A percentile compares a stretch with the other conserved stretches of the same genome.
Evolutionary conservation across 1,140 invertebrate genomes (phyloP).

Genomic region (Nasonia longicornis): DNA sequence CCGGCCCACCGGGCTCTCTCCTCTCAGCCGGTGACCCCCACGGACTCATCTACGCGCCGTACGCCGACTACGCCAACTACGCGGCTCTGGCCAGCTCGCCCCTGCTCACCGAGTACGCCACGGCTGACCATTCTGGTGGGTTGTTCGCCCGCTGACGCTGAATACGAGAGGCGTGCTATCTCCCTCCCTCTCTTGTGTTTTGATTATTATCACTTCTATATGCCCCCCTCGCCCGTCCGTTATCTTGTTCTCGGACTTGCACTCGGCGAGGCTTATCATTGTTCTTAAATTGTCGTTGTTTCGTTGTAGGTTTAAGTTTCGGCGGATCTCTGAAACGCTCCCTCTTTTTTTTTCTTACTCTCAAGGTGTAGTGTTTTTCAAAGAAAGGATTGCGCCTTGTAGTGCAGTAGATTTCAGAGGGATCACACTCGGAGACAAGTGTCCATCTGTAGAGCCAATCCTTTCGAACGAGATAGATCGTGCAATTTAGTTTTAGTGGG

Average conservation of each 20-base stretch:
- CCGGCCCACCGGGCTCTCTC: conserved; percentile 75
- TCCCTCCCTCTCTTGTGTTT: neutral
- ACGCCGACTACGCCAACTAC: conserved; percentile 90
- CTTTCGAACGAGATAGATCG: neutral
- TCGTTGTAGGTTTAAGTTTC: neutral
- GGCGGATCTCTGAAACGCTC: neutral
- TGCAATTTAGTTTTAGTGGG: conserved; percentile 7
- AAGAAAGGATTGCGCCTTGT: neutral
- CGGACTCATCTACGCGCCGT: conserved; percentile 80
- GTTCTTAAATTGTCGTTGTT: neutral
- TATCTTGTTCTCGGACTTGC: neutral
- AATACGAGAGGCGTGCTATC: conserved; percentile 27
- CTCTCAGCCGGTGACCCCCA: conserved; percentile 73
- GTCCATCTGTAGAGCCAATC: neutral
- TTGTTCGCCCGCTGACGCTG: conserved; percentile 84
- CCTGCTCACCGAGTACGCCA: conserved; percentile 87
- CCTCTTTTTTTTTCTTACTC: neutral
- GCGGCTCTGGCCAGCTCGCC: conserved; percentile 85
- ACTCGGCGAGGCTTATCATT: neutral
- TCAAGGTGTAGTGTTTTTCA: neutral
- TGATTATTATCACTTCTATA: neutral
- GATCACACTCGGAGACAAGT: neutral
- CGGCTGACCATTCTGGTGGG: conserved; percentile 93
- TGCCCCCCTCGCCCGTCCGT: neutral
- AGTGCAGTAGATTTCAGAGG: neutral